A percentile compares a stretch with the other conserved stretches of the same genome.
Conservation (phyloP, 2,113 vertebrate genomes). For the Neomonachus schauinslandi region DNA sequence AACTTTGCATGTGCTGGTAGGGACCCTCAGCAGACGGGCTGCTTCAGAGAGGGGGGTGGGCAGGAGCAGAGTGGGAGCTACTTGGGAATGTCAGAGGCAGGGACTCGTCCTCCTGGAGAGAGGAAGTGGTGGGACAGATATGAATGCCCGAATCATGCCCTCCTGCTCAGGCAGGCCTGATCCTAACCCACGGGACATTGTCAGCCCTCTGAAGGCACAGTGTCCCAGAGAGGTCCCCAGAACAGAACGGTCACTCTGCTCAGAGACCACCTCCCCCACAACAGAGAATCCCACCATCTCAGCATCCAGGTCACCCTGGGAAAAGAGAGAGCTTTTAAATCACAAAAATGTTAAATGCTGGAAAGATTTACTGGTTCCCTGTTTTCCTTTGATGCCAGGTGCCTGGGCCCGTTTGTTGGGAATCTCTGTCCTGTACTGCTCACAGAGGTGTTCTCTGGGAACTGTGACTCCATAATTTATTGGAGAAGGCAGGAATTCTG, state of each 20-base stretch:
- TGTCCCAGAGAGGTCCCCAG: background rate
- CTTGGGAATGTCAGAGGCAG: background rate
- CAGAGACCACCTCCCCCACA: background rate
- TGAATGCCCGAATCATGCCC: fast-evolving
- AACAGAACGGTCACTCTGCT: background rate
- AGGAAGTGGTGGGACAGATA: background rate
- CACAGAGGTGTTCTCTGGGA: background rate
- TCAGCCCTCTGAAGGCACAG: background rate
- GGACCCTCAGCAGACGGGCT: background rate
- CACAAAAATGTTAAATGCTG: background rate
- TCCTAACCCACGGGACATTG: fast-evolving
- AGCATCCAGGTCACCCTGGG: background rate
- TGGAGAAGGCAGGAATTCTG: conserved; percentile 2
- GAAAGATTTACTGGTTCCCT: background rate
- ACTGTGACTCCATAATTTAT: background rate
- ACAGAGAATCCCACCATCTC: background rate
- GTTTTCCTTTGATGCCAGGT: background rate
- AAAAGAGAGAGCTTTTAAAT: background rate
- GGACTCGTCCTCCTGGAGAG: background rate
- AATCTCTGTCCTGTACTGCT: background rate
- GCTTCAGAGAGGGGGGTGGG: background rate
- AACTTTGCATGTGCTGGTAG: fast-evolving
- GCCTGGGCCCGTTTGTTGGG: background rate
- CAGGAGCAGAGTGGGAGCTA: background rate
- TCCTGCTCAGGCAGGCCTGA: background rate